A percentile compares a stretch with the other conserved stretches of the same genome.
Evolutionary conservation across 2,888 invertebrate genomes (phyloP).

Genomic region (Palloptera scutellata): DNA sequence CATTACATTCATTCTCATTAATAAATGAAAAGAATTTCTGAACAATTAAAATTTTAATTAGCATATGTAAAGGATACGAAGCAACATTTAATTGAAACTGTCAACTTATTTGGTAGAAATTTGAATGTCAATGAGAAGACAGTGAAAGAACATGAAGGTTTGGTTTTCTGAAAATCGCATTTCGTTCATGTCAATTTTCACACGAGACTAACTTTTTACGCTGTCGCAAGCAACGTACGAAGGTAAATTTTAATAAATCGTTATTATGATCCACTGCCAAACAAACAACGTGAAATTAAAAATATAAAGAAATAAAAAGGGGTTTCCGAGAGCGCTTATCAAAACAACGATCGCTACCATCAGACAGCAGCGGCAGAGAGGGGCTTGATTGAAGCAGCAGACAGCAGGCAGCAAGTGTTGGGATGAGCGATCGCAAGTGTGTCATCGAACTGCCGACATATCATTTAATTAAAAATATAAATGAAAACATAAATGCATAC

Average conservation of each 20-base stretch:
- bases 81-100: no score
- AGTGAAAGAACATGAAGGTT: no score
- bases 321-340: not conserved
- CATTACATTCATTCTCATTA: no score
- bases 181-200: no score
- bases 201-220: no score
- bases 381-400: slow-evolving; percentile 14
- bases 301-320: slow-evolving; percentile 9
- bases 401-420: slow-evolving; percentile 15
- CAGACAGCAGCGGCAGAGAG: slow-evolving; percentile 31
- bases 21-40: no score
- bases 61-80: no score
- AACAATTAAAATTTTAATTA: no score
- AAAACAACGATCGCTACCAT: slow-evolving; percentile 20
- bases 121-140: no score
- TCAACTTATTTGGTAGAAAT: no score
- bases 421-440: slow-evolving; percentile 24
- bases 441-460: slow-evolving; percentile 31
- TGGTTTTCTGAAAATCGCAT: no score
- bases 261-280: slow-evolving; percentile 8
- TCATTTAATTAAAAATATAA: slow-evolving; percentile 40
- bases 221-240: not conserved
- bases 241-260: slow-evolving; percentile 22
- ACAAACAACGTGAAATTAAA: not conserved
- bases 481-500: slow-evolving; percentile 40